Base-by-base conservation (phyloP, 2,888 invertebrate genomes). In the Peribatodes rhomboidaria region DNA sequence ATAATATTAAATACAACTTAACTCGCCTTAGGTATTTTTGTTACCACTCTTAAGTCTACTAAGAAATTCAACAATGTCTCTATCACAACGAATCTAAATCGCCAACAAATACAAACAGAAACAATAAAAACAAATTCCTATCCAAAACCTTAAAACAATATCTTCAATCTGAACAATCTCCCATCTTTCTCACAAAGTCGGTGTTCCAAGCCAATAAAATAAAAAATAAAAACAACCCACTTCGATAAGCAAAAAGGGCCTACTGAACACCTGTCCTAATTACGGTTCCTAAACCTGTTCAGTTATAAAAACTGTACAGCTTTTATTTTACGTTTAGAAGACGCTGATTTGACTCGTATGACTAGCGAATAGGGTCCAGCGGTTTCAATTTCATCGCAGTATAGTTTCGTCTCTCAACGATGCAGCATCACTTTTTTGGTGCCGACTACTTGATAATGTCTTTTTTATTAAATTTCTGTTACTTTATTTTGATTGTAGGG, bases 251-350 rank as follows among this genome's bases (percentile, higher is more conserved):
- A 83, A 87, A 85, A 84, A 79, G 77, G 72, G 75, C 78, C 79
- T 84, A 82, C 80, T 82, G 88, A 82, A 85, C 89, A 89, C 89
- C 89, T 89, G 89, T 84, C 85, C 88, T 87, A 89, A 89, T 89
- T 88, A 87, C 78, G 74, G 80, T 78, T 79, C 86, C 84, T 83
- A 85, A 88, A 89, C 88, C 85, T 79, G 89, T 87, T 79, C 65
- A 72, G 71, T 65, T 73, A 68, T 31, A 70, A 75, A 71, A 75
- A 58, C 68, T 60, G 70, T 69, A 46, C 59, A 53, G 56, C 22
- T 33, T n/a, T 56, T 35, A 11, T 27, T 52, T 49, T 46, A 44
- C 42, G 13, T 10, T 13, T 20, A 33, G 39, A 13, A 35, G 31
- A 49, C 1, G 20, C 54, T 50, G 42, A 27, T 31, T 42, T 50